Evolutionary conservation across 35 echinoderm and acorn worm genomes (phyloP).

Genomic region (Lytechinus variegatus): DNA sequence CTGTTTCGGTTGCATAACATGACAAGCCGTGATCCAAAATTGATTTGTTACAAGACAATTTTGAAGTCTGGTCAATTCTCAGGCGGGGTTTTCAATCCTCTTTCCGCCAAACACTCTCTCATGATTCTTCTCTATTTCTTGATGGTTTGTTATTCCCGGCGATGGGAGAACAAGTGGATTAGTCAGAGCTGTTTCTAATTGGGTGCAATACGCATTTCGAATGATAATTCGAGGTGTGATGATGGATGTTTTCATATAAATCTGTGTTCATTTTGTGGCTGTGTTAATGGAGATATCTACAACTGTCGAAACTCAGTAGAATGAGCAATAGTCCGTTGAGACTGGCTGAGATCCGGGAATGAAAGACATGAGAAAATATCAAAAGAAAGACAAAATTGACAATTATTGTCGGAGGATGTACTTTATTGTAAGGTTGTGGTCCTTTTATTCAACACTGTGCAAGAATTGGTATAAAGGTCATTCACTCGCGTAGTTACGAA

Average conservation of each 20-base stretch:
- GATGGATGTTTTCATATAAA: conserved; percentile 34
- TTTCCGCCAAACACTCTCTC: neutral
- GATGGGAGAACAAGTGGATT: neutral
- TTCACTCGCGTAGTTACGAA: neutral
- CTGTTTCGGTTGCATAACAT: conserved; percentile 18
- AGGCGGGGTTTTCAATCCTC: neutral
- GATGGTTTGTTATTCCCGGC: no score
- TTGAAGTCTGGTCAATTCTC: neutral
- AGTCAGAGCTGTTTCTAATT: neutral
- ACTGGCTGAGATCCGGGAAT: neutral
- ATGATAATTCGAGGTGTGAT: neutral
- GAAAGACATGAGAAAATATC: neutral
- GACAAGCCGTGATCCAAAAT: neutral
- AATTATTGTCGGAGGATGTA: conserved; percentile 11
- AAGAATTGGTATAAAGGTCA: neutral
- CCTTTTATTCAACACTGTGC: no score
- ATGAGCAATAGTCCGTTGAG: conserved; percentile 25
- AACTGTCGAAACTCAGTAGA: conserved; percentile 33
- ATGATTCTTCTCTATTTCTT: no score
- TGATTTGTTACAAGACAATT: neutral
- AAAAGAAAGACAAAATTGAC: neutral
- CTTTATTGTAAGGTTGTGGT: neutral
- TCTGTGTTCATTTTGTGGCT: conserved; percentile 6
- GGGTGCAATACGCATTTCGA: conserved; percentile 44
- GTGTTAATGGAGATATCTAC: conserved; percentile 36